Base-by-base conservation (phyloP, 2,113 vertebrate species). In the Conger conger region DNA sequence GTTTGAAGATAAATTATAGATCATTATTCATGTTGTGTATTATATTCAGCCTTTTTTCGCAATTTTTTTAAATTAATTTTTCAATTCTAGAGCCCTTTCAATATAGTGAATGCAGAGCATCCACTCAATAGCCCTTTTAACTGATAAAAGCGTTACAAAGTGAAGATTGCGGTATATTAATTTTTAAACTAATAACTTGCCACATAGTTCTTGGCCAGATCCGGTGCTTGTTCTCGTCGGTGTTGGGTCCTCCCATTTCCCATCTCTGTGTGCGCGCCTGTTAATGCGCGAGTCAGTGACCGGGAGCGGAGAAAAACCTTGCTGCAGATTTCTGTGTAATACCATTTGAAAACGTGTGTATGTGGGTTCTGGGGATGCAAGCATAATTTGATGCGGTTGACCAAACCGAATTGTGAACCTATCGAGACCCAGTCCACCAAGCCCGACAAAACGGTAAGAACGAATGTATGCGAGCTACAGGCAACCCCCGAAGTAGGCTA, bases 311-410 rank as follows among this genome's bases (percentile, higher is more conserved):
- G 76, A 73, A 76, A 82, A 82, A 77, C 84, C 37, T 60, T 86
- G 87, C 90, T 83, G 88, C 87, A 87, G 83, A 86, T 84, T 50
- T 73, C 68, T 79, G 76, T 84, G 42, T 77, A 50, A 60, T 23
- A 0, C 83, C 42, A 83, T 63, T 68, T 83, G 81, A 68, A 40
- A 68, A 86, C 83, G 85, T 83, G 60, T 33, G 38, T 73, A 73
- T 30, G 11, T 30, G 4, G 9, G 4, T 87, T 84, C 80, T 42
- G 84, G 89, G 87, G 87, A 91, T 90, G 90, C 87, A 79, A 85
- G 23, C 68, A 78, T 85, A 17, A 82, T 81, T 81, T 87, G 60
- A 82, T 79, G 84, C 37, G 53, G 84, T 60, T 37, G n/a, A 81
- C 63, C 54, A 80, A 54, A 86, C 50, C 80, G 83, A 79, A 87